These are phyloP conservation scores for Furnarius figulus DNA, from an alignment of 2,113 vertebrate genomes.

Conservation along the genomic window DNA sequence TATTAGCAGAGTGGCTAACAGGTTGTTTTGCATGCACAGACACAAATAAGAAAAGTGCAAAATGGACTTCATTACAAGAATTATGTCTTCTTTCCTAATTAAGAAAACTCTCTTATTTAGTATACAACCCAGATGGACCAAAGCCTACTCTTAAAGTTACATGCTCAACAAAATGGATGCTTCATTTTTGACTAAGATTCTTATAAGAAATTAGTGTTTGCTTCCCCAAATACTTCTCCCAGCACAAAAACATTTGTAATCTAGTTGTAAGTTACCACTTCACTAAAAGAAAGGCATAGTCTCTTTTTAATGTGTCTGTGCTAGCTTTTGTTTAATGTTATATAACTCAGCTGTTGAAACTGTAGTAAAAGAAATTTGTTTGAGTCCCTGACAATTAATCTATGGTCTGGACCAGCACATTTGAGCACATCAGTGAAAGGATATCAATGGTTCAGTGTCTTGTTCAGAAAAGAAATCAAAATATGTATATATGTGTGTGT, in stretches of 20 bases:
- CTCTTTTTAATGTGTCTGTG: neutral
- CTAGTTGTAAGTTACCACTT: neutral
- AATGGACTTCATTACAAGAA: neutral
- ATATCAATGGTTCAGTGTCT: neutral
- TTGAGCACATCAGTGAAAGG: neutral
- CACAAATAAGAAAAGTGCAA: neutral
- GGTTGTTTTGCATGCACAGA: neutral
- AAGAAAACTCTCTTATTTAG: neutral
- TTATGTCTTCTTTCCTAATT: neutral
- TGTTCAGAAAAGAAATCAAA: neutral
- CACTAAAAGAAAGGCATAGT: neutral
- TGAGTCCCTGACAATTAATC: neutral
- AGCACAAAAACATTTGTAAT: neutral
- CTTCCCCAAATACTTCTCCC: neutral
- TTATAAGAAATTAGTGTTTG: neutral
- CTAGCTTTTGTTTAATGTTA: neutral
- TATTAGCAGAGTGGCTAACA: neutral
- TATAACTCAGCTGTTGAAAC: neutral
- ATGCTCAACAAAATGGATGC: neutral
- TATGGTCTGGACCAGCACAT: neutral
- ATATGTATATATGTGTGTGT: too few relatives aligned
- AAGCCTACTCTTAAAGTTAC: neutral
- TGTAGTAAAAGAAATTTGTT: neutral
- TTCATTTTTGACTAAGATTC: neutral
- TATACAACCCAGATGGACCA: neutral